These are phyloP conservation scores for Heterodera filipjevi DNA, from an alignment of 2,888 invertebrate genomes.

Conservation along the genomic window DNA sequence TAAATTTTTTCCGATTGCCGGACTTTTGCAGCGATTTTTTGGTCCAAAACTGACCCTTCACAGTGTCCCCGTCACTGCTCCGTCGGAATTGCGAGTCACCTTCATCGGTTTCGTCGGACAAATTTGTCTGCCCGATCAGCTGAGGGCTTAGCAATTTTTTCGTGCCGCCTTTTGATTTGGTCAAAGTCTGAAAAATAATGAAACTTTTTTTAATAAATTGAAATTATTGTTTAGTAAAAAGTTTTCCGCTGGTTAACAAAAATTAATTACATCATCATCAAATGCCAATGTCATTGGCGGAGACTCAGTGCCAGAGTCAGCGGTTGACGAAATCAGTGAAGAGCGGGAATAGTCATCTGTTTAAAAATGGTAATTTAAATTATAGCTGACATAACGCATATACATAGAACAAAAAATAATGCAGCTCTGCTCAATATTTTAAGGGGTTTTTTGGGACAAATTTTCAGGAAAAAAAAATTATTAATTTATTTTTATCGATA, in stretches of 20 bases:
- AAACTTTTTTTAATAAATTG: too few species aligned
- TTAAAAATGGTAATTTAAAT: background rate
- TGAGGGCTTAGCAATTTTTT: slow-evolving; percentile 6
- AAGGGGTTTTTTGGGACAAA: too few species aligned
- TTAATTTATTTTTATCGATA: too few species aligned
- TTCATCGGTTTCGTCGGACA: background rate
- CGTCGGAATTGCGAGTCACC: slow-evolving; percentile 16
- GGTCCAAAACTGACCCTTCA: background rate
- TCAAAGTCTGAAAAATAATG: slow-evolving; percentile 15
- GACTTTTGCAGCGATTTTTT: background rate
- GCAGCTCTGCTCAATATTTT: too few species aligned
- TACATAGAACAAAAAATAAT: too few species aligned
- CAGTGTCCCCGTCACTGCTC: slow-evolving; percentile 22
- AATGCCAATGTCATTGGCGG: slow-evolving; percentile 19
- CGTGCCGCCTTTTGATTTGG: background rate
- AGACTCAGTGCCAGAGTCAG: slow-evolving; percentile 36
- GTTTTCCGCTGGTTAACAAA: background rate
- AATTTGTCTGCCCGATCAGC: background rate
- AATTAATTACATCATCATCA: slow-evolving; percentile 14
- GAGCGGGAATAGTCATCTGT: slow-evolving; percentile 28
- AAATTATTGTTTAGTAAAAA: too few species aligned
- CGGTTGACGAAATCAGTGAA: slow-evolving; percentile 18
- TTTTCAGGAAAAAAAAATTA: too few species aligned
- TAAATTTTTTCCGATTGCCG: too few species aligned
- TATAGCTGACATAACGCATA: background rate